phyloP scores from a whole-genome alignment of 2,113 vertebrate species.

The Cephalopterus ornatus region DNA sequence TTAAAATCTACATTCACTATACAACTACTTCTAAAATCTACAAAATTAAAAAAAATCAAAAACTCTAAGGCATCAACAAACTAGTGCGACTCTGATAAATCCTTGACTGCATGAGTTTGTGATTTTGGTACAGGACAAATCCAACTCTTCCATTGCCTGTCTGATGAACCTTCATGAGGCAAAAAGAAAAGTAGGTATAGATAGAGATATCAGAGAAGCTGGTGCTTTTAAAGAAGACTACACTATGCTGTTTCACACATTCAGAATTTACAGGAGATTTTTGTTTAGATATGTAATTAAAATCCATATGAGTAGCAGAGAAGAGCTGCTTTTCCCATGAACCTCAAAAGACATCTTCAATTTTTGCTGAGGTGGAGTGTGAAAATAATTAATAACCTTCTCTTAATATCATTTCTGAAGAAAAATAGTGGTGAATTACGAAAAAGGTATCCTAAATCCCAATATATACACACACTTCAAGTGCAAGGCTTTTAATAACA shows the following conservation, averaged over 20 bases:
- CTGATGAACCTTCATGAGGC: neutral
- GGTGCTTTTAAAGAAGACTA: neutral
- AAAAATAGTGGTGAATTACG: neutral
- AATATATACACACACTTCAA: neutral
- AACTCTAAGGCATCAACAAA: no score
- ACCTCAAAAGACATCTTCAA: neutral
- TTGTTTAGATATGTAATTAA: neutral
- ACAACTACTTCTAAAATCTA: no score
- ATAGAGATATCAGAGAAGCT: neutral
- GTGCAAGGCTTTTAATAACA: neutral
- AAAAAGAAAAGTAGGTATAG: neutral
- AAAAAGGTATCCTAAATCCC: neutral
- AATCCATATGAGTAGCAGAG: neutral
- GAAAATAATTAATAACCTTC: neutral
- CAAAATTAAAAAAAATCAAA: no score
- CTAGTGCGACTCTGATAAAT: no score
- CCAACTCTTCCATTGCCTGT: neutral
- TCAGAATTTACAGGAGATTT: neutral
- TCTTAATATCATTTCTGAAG: neutral
- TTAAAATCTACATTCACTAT: no score
- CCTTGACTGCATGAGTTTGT: constrained; percentile 64
- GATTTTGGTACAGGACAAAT: constrained; percentile 71
- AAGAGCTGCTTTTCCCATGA: neutral
- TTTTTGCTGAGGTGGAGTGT: neutral
- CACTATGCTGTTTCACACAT: neutral